Percentiles rank a stretch among this genome's conserved stretches.
Evolutionary conservation across 2,888 invertebrate genomes (phyloP).

Genomic region (Miltochrista miniata): DNA sequence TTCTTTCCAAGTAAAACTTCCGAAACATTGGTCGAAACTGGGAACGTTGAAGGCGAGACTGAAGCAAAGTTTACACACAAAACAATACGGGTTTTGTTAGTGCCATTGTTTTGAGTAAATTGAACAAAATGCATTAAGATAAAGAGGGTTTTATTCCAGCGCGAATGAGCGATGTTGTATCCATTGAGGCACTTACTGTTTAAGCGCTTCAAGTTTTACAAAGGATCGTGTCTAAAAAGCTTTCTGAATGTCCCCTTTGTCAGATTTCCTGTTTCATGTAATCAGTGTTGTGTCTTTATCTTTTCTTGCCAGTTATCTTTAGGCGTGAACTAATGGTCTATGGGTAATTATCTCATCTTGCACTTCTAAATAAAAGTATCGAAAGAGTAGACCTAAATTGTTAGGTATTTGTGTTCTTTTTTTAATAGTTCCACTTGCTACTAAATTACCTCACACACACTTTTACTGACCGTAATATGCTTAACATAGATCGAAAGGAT

Average conservation of each 20-base stretch:
- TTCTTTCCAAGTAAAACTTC: slow-evolving; percentile 9
- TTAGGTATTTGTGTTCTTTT: too few relatives aligned
- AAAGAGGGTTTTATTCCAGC: slow-evolving; percentile 59
- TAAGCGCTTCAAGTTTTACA: slow-evolving; percentile 63
- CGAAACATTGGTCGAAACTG: slow-evolving; percentile 3
- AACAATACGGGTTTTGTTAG: slow-evolving; percentile 53
- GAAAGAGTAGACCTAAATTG: too few relatives aligned
- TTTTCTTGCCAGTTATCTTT: slow-evolving; percentile 46
- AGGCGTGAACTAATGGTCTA: slow-evolving; percentile 20
- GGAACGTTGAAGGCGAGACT: slow-evolving; percentile 10
- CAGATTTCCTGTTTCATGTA: slow-evolving; percentile 54
- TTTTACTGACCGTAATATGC: too few relatives aligned
- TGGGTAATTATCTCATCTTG: slow-evolving; percentile 23
- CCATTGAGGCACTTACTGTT: slow-evolving; percentile 50
- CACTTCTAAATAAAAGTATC: too few relatives aligned
- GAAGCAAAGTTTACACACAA: slow-evolving; percentile 39
- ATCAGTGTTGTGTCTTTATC: slow-evolving; percentile 64
- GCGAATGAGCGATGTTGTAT: slow-evolving; percentile 57
- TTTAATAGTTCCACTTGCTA: too few relatives aligned
- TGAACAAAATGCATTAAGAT: slow-evolving; percentile 60
- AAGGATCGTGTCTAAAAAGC: slow-evolving; percentile 56
- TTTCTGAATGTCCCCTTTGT: slow-evolving; percentile 58
- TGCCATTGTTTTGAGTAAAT: slow-evolving; percentile 60
- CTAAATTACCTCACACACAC: too few relatives aligned
- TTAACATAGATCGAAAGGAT: too few relatives aligned